Percentiles rank a stretch among this genome's conserved stretches.
Evolutionary conservation across 1,140 invertebrate species (phyloP).

Genomic region (Drosophila rufa): DNA sequence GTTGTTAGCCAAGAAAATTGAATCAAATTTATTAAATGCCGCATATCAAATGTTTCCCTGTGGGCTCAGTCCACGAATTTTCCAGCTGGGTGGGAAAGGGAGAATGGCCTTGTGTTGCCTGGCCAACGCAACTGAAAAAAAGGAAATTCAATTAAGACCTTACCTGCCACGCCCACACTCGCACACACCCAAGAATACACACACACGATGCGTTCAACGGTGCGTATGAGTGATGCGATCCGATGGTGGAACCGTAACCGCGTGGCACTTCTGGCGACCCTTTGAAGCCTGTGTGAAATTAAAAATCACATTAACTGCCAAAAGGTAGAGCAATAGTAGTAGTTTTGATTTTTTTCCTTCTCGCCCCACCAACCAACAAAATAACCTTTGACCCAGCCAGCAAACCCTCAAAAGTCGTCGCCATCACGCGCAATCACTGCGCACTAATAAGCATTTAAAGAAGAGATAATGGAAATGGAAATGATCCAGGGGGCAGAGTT

Average conservation of each 20-base stretch:
- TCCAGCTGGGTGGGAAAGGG: too few species aligned
- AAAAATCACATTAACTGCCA: conserved; percentile 66
- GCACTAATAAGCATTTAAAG: conserved; percentile 36
- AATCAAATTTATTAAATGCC: conserved; percentile 38
- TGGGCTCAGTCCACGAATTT: neutral
- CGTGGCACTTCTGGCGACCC: conserved; percentile 10
- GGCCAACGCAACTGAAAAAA: conserved; percentile 55
- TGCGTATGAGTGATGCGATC: conserved; percentile 67
- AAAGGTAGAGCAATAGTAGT: neutral
- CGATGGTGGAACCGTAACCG: conserved; percentile 14
- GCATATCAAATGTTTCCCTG: neutral
- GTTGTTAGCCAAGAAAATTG: conserved; percentile 27
- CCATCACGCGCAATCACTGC: conserved; percentile 20
- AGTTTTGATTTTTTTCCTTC: too few species aligned
- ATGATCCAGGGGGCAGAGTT: too few species aligned
- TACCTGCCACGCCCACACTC: conserved; percentile 56
- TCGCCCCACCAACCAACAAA: neutral
- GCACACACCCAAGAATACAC: neutral
- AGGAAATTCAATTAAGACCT: conserved; percentile 72
- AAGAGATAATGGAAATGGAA: neutral
- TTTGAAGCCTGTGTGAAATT: conserved; percentile 54
- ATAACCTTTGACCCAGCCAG: conserved; percentile 36
- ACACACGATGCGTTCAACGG: conserved; percentile 31
- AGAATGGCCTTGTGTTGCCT: conserved; percentile 27
- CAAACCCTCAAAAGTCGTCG: conserved; percentile 14